phyloP scores from a whole-genome alignment of 2,888 invertebrate species.

The Eilema depressum region DNA sequence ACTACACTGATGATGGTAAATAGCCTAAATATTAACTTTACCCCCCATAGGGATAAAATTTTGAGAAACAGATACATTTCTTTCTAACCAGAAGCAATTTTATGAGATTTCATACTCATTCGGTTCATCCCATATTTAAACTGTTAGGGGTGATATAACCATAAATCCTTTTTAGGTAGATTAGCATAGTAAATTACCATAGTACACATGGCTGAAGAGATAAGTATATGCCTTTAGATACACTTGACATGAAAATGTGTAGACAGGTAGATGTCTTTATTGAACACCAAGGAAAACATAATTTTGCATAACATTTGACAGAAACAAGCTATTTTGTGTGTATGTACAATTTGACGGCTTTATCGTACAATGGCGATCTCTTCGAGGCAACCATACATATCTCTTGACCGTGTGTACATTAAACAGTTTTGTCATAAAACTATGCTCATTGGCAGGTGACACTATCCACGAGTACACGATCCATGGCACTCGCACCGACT shows the following conservation, averaged over 20 bases:
- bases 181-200: neutral
- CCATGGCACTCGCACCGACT: conserved; percentile 60
- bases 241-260: too few relatives aligned
- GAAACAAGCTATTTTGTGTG: too few relatives aligned
- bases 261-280: too few relatives aligned
- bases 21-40: neutral
- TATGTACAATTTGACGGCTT: too few relatives aligned
- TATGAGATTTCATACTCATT: neutral
- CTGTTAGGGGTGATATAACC: too few relatives aligned
- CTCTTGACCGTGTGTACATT: neutral
- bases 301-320: too few relatives aligned
- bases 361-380: too few relatives aligned
- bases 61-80: neutral
- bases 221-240: too few relatives aligned
- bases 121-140: neutral
- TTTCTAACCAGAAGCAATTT: neutral
- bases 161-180: neutral
- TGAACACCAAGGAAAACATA: too few relatives aligned
- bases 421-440: neutral
- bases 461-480: conserved; percentile 50
- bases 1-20: conserved; percentile 75
- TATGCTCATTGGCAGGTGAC: conserved; percentile 7
- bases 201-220: neutral
- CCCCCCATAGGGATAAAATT: neutral
- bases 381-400: too few relatives aligned